Evolutionary conservation across 2,888 invertebrate genomes (phyloP), one percentile per base, ranked within the genome.

Genomic region (Itoplectis maculator): DNA sequence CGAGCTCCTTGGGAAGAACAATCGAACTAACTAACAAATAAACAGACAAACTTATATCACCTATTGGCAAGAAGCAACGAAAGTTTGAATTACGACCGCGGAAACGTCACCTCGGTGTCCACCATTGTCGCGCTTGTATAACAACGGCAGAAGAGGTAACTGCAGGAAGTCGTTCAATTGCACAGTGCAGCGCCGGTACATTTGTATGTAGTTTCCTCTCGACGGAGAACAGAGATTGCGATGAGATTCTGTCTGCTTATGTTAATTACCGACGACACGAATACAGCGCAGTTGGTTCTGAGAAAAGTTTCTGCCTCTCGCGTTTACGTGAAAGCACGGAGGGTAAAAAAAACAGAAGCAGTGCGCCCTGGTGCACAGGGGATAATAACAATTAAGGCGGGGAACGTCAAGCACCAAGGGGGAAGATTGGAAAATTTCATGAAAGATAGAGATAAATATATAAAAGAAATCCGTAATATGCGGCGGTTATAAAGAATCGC

Each of bases 401-500:
- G 40, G 9, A 61, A 40, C 18, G 40, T 59, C 59, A 6, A 2
- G 40, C 8, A 18, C 40, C 61, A 6, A 40, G 9, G 11, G 9
- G 40, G 11, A 37, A 61, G 18, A 61, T 23, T 18, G 61, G 40
- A 40, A 40, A 40, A 61, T 61, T 61, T 40, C 29, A 47, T 23
- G 45, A 65, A 65, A 13, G 42, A 65, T 42, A 47, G 23, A 54
- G 20, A 54, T 54, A 63, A 42, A 77, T 15, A 69, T 40, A 69
- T 69, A 51, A 51, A 61, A 75, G 9, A 51, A 63, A 66, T 59
- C 23, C 61, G 47, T 68, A 56, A 74, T 56, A 63, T 15, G 35
- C 40, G 73, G 68, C 69, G 35, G 69, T 70, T 63, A 65, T 69
- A 45, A 70, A 70, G 56, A 15, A 40, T 75, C 20, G 23, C n/a